Conservation (phyloP, 64 coral and sea anemone species). For the Montipora efflorescens region DNA sequence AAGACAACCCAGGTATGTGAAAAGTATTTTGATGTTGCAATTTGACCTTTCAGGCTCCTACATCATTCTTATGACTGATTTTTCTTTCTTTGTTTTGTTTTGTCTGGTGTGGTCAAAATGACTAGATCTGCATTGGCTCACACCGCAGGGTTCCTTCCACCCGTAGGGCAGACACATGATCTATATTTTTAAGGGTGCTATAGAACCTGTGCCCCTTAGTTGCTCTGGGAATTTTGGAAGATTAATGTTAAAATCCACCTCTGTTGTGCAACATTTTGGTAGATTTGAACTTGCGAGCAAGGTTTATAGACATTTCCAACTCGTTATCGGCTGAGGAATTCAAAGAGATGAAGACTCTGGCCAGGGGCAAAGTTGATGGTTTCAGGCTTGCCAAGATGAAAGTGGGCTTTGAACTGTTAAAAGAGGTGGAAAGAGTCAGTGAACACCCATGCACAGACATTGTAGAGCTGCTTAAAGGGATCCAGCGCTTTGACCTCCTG, state of each 20-base stretch:
- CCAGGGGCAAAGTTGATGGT: neutral
- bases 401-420: conserved; percentile 11
- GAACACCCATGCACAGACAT: neutral
- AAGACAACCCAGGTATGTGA: neutral
- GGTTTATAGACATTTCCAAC: conserved; percentile 8
- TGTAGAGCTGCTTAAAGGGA: neutral
- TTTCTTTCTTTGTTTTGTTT: neutral
- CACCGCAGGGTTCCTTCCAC: too few species aligned
- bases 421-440: neutral
- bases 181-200: too few species aligned
- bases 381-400: neutral
- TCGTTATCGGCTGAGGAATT: conserved; percentile 1
- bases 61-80: too few species aligned
- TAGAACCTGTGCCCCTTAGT: too few species aligned
- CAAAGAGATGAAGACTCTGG: neutral
- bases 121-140: neutral
- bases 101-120: neutral
- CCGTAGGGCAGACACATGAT: too few species aligned
- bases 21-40: too few species aligned
- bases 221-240: too few species aligned
- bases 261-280: neutral
- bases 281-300: neutral
- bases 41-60: too few species aligned
- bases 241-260: neutral
- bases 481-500: conserved; percentile 24